Evolutionary conservation across 37 sponge, comb jelly and placozoan species (phyloP).

Genomic region (Spongilla lacustris): DNA sequence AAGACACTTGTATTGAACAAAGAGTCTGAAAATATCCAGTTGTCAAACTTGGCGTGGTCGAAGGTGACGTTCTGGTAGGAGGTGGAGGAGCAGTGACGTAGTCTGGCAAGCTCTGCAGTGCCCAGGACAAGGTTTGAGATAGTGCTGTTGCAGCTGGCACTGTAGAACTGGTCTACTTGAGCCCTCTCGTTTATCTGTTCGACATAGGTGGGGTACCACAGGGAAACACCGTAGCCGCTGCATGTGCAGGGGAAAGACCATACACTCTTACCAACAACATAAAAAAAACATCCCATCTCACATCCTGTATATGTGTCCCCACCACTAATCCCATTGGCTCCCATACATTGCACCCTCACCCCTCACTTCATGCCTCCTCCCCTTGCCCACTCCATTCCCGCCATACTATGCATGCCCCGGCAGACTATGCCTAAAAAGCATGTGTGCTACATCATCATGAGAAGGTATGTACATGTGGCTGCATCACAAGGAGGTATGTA

Average conservation of each 20-base stretch:
- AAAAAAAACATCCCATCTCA: no score
- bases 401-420: no score
- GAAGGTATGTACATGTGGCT: no score
- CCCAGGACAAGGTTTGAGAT: neutral
- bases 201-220: constrained; percentile 82
- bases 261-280: no score
- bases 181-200: constrained; percentile 15
- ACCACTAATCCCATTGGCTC: no score
- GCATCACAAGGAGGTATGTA: no score
- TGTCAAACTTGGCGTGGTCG: constrained; percentile 6
- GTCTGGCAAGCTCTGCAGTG: neutral
- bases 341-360: no score
- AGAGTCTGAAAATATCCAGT: constrained; percentile 10
- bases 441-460: no score
- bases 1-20: constrained; percentile 5
- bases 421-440: no score
- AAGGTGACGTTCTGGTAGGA: constrained; percentile 18
- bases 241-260: neutral
- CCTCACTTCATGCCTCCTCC: no score
- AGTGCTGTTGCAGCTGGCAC: constrained; percentile 15
- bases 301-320: no score
- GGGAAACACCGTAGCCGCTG: constrained; percentile 66
- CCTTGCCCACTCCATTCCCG: no score
- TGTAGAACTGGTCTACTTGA: neutral
- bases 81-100: constrained; percentile 36